phyloP scores from a whole-genome alignment of 2,888 invertebrate genomes.

The Stictocephala bisonia region DNA sequence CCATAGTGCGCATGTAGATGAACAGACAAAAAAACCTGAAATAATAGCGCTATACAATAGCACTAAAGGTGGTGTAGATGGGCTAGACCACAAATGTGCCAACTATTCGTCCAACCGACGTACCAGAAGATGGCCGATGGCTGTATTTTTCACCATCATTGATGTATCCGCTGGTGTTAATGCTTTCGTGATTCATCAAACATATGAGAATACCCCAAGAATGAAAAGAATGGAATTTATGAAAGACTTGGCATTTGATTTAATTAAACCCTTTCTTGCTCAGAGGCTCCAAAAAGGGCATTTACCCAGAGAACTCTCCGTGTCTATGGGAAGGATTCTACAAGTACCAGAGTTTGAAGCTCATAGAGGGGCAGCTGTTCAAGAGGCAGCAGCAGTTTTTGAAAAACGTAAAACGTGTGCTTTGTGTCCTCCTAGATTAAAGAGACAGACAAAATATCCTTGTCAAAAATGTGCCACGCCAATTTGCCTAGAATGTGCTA shows the following conservation, averaged over 20 bases:
- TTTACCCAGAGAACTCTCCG: background rate
- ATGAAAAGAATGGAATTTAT: conserved; percentile 22
- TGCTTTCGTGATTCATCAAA: conserved; percentile 26
- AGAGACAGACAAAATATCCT: conserved; percentile 30
- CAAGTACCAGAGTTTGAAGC: background rate
- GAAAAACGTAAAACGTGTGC: conserved; percentile 36
- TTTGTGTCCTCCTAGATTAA: conserved; percentile 12
- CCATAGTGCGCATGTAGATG: conserved; percentile 25
- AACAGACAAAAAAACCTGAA: conserved; percentile 44
- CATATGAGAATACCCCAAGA: background rate
- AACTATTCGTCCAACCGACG: conserved; percentile 43
- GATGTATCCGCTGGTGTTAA: conserved; percentile 46
- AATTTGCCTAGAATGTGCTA: conserved; percentile 34
- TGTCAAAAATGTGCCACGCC: conserved; percentile 27
- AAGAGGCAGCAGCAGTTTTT: background rate
- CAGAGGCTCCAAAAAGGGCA: background rate
- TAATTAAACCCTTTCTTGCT: background rate
- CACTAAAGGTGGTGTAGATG: conserved; percentile 48
- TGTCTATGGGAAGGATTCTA: background rate
- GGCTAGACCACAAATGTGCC: conserved; percentile 44
- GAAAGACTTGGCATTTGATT: conserved; percentile 25
- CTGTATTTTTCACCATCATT: conserved; percentile 41
- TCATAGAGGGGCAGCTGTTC: too few species aligned
- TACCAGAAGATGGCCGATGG: conserved; percentile 49
- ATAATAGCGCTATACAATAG: conserved; percentile 46